Evolutionary conservation across 2,888 invertebrate genomes (phyloP), one percentile per base, ranked within the genome.

Genomic region (Hypomecis punctinalis): DNA sequence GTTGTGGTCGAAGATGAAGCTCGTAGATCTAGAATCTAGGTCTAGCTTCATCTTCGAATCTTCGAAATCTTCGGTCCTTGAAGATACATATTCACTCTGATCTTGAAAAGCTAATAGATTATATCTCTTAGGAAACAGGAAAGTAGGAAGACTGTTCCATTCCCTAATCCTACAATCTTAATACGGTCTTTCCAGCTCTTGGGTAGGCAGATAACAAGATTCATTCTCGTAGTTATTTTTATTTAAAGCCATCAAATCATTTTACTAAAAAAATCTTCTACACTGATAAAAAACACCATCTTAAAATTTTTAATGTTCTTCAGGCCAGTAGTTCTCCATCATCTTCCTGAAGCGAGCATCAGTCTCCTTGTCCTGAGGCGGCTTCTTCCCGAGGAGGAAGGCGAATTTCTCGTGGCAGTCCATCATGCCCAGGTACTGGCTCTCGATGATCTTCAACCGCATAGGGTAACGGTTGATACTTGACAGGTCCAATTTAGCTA

Each of bases 391-490:
- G 43, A 91, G 72, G 42, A 90, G 76, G 74, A 90, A 89, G 23
- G 88, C 83, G 66, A 88, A 86, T 73, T 85, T 86, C 70, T 90
- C 89, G 63, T 85, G 84, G 63, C 91, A 90, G 76, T 90, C 90
- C 87, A 90, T 88, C 88, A 90, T 87, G 46, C 83, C 88, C 0
- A 91, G 77, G 72, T 87, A 89, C 52, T 82, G 81, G 4, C 77
- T 76, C 52, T 89, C 87, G 37, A 89, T 80, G 8, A 86, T 75
- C 72, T 89, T 89, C 70, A 91, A 71, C 7, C 86, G 79, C 88
- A 90, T 85, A 5, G 86, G 87, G 75, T 88, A 86, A 23, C 88
- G 89, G 70, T 88, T 81, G 70, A 88, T 81, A n/a, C 80, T 80
- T 0, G 82, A 76, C 52, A 88, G 62, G 68, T 89, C 85, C 42